Evolutionary conservation across 2,888 invertebrate species (phyloP).

Genomic region (Osedax fenrisi): DNA sequence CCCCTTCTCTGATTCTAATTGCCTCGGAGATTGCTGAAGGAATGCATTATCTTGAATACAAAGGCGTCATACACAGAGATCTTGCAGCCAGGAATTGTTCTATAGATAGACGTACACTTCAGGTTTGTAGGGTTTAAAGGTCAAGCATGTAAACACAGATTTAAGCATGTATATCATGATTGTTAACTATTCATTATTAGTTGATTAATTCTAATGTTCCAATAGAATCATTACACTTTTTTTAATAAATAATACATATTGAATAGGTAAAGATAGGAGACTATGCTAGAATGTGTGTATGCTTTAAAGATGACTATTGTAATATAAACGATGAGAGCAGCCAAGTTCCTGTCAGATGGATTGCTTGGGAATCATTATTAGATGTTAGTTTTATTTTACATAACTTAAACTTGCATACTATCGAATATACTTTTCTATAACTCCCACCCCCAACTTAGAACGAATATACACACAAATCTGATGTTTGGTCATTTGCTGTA

Average conservation of each 20-base stretch:
- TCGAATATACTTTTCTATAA: too few relatives aligned
- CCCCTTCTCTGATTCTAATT: neutral
- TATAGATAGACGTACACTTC: neutral
- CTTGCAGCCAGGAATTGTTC: neutral
- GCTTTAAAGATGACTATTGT: neutral
- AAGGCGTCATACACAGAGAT: neutral
- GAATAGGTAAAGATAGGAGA: neutral
- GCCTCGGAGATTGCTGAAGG: neutral
- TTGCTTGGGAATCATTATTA: neutral
- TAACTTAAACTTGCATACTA: too few relatives aligned
- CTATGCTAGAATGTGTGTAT: neutral
- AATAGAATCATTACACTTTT: too few relatives aligned
- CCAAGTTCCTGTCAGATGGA: neutral
- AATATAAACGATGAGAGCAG: neutral
- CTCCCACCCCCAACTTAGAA: too few relatives aligned
- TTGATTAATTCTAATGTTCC: too few relatives aligned
- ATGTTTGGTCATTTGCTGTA: neutral
- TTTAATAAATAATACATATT: too few relatives aligned
- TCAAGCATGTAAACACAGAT: too few relatives aligned
- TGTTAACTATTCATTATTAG: too few relatives aligned
- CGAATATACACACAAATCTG: neutral
- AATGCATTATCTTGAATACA: neutral
- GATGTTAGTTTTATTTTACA: neutral
- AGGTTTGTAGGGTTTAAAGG: too few relatives aligned
- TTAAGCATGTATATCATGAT: too few relatives aligned